These are phyloP conservation scores for Diploptera punctata DNA, from an alignment of 2,888 invertebrate species.

Conservation along the genomic window DNA sequence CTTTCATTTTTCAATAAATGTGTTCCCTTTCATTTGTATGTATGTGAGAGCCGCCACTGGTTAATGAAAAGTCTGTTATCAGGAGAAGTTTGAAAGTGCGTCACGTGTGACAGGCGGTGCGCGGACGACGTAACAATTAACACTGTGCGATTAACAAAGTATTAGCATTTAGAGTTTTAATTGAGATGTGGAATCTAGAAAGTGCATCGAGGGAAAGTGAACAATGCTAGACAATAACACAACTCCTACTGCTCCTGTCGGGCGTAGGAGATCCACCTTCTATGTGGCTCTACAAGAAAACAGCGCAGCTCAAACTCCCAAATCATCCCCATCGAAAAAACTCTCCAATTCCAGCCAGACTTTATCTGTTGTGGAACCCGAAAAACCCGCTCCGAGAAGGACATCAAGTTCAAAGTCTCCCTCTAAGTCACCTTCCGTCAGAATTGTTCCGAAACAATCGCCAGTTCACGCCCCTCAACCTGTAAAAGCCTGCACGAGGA, in stretches of 20 bases:
- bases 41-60: no score
- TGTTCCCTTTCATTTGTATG: no score
- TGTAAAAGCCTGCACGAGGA: constrained; percentile 32
- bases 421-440: constrained; percentile 16
- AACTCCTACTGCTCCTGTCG: constrained; percentile 49
- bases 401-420: neutral
- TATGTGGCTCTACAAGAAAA: constrained; percentile 67
- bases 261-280: constrained; percentile 73
- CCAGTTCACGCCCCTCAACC: constrained; percentile 8
- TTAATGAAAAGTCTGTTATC: no score
- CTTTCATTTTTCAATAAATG: no score
- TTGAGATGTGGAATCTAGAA: no score
- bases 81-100: no score
- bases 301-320: neutral
- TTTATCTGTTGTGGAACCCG: neutral
- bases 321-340: neutral
- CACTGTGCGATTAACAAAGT: no score
- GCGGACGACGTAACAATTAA: no score
- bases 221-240: constrained; percentile 54
- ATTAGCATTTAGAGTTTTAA: no score
- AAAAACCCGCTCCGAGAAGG: neutral
- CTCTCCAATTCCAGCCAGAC: neutral
- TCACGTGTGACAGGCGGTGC: no score
- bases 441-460: neutral
- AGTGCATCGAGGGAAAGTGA: no score